Evolutionary conservation across 2,888 invertebrate genomes (phyloP), one percentile per base, ranked within the genome.

Genomic region (Phaonia tiefii): DNA sequence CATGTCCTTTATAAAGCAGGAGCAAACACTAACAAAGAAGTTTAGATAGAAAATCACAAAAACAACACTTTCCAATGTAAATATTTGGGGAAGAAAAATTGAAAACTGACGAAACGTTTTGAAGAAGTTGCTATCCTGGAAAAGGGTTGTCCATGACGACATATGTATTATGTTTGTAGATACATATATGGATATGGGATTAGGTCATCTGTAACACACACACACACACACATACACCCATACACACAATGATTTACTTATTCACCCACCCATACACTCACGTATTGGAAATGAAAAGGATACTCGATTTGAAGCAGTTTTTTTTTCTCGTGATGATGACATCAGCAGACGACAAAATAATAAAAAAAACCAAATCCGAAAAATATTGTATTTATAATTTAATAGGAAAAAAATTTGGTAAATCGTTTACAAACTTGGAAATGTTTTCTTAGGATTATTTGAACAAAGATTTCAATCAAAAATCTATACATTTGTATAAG

Each of bases 21-120:
- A 42, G 71, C 49, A 54, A 75, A 72, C 31, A 69, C 63, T 39
- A 63, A 44, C 67, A 39, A 74, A 72, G 42, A 79, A 63, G 67
- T 72, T 75, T 79, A 67, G 58, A 31, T 20, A 56, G 44, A 46
- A 75, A 76, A 60, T 51, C 26, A 66, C 56, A 22, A 69, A 58
- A 75, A 60, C 69, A 58, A 74, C 56, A 58, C 70, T 80, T 77
- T 71, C 20, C 46, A 77, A 77, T 75, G 63, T 72, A 75, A 77
- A 81, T 77, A 81, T 77, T 81, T 77, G 71, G 77, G 74, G 54
- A 67, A 44, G 54, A 49, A 77, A 71, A 67, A 44, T 75, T 80
- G 60, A 80, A 80, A 74, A 77, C 70, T 42, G 63, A 39, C 63
- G 22, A 10, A 42, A 63, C 66, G 44, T 63, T 49, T 77, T 77